phyloP scores from a whole-genome alignment of 2,113 vertebrate species.

The Caranx melampygus region DNA sequence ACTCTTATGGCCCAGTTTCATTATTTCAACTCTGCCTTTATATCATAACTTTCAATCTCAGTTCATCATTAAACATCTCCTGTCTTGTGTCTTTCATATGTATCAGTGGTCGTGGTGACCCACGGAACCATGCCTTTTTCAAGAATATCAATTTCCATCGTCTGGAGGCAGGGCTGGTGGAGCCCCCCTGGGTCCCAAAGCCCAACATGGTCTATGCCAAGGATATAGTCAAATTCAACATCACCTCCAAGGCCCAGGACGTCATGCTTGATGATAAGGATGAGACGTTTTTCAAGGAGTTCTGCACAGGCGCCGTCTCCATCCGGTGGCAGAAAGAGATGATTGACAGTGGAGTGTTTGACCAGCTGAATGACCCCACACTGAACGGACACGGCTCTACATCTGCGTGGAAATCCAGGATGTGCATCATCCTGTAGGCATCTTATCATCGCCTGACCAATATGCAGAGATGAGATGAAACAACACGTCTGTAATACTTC shows the following conservation, averaged over 20 bases:
- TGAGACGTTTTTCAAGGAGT: constrained; percentile 87
- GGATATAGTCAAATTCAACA: constrained; percentile 82
- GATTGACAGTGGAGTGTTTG: constrained; percentile 89
- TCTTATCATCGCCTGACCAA: not conserved
- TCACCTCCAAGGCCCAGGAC: constrained; percentile 84
- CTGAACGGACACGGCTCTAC: constrained; percentile 17
- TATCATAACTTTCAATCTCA: not conserved
- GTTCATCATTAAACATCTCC: not conserved
- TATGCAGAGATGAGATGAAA: not conserved
- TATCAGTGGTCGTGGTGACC: constrained; percentile 83
- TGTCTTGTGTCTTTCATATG: constrained; percentile 29
- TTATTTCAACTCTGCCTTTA: not conserved
- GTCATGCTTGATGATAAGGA: constrained; percentile 86
- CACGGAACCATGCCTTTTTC: constrained; percentile 88
- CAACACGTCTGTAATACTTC: constrained; percentile 13
- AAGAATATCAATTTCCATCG: constrained; percentile 87
- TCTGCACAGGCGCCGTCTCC: constrained; percentile 88
- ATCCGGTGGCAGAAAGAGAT: constrained; percentile 90
- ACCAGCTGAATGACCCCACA: constrained; percentile 83
- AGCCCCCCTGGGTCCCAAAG: constrained; percentile 89
- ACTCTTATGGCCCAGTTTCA: not conserved
- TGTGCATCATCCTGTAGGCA: constrained; percentile 85
- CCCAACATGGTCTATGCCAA: constrained; percentile 89
- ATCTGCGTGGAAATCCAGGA: constrained; percentile 79
- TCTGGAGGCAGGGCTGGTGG: constrained; percentile 87